These are phyloP conservation scores for Rhynchotus rufescens DNA, from an alignment of 2,797 vertebrate species.

Conservation along the genomic window DNA sequence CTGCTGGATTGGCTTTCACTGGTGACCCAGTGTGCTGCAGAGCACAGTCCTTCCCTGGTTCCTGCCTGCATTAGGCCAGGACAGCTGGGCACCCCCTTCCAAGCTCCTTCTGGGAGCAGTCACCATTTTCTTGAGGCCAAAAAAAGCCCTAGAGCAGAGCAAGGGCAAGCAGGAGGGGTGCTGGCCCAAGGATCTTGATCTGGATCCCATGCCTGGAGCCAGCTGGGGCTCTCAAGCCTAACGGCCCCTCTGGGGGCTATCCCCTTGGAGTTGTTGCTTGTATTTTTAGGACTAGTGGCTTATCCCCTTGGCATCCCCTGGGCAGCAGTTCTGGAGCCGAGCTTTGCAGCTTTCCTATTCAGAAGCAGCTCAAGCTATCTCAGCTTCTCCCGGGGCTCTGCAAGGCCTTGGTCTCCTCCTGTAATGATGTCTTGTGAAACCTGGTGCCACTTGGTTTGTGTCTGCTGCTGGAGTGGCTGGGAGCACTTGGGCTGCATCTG, in stretches of 20 bases:
- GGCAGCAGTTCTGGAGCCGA: too few species aligned
- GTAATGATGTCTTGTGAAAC: fast-evolving
- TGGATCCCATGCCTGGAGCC: too few species aligned
- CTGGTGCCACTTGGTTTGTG: neutral
- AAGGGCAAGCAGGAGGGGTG: neutral
- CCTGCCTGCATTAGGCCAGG: neutral
- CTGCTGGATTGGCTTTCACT: conserved; percentile 17
- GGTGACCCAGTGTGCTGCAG: neutral
- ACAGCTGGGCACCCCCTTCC: neutral
- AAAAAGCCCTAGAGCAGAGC: neutral
- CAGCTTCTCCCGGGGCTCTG: neutral
- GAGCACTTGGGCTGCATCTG: neutral
- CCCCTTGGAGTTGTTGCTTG: neutral
- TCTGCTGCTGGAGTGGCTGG: neutral
- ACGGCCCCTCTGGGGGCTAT: neutral
- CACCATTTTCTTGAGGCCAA: neutral
- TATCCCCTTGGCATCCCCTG: neutral
- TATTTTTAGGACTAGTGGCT: neutral
- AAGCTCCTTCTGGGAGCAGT: neutral
- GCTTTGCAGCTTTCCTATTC: neutral
- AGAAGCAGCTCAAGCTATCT: neutral
- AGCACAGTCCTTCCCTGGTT: neutral
- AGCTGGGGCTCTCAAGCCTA: neutral
- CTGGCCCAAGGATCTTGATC: neutral
- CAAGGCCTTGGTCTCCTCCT: neutral